A percentile compares a stretch with the other conserved stretches of the same genome.
Conservation (phyloP, 2,888 invertebrate genomes). For the Tachystola acroxantha region DNA sequence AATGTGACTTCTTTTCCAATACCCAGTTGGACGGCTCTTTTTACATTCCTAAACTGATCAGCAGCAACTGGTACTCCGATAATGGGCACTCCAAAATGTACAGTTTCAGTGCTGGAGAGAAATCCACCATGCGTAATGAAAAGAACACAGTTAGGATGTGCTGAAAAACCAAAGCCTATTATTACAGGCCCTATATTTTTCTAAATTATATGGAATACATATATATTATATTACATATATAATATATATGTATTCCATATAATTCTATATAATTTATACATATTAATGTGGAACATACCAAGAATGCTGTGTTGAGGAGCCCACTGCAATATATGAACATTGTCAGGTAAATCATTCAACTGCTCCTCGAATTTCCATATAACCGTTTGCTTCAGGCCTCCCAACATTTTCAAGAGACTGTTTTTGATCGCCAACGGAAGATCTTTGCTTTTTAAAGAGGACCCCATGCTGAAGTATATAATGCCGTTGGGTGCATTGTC, state of each 20-base stretch:
- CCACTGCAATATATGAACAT: constrained; percentile 49
- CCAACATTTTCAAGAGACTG: constrained; percentile 38
- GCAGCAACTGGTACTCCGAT: constrained; percentile 52
- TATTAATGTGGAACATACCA: too few relatives aligned
- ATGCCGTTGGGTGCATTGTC: constrained; percentile 44
- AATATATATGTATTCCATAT: too few relatives aligned
- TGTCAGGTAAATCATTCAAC: constrained; percentile 33
- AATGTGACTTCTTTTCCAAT: constrained; percentile 33
- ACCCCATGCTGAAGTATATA: constrained; percentile 58
- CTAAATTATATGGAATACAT: too few relatives aligned
- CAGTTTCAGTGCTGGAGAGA: constrained; percentile 44
- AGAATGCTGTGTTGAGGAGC: constrained; percentile 42
- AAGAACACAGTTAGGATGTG: constrained; percentile 48
- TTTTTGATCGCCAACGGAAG: constrained; percentile 31
- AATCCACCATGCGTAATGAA: constrained; percentile 62
- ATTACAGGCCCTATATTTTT: too few relatives aligned
- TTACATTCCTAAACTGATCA: constrained; percentile 48
- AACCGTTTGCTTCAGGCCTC: constrained; percentile 46
- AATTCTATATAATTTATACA: too few relatives aligned
- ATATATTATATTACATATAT: too few relatives aligned
- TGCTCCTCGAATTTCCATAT: constrained; percentile 55
- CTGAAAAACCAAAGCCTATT: too few relatives aligned
- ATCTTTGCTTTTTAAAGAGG: constrained; percentile 36
- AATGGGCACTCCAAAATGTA: constrained; percentile 46
- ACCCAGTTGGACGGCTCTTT: constrained; percentile 37